Base-by-base conservation (phyloP, 2,888 invertebrate species). In the Hirudinaria manillensis region DNA sequence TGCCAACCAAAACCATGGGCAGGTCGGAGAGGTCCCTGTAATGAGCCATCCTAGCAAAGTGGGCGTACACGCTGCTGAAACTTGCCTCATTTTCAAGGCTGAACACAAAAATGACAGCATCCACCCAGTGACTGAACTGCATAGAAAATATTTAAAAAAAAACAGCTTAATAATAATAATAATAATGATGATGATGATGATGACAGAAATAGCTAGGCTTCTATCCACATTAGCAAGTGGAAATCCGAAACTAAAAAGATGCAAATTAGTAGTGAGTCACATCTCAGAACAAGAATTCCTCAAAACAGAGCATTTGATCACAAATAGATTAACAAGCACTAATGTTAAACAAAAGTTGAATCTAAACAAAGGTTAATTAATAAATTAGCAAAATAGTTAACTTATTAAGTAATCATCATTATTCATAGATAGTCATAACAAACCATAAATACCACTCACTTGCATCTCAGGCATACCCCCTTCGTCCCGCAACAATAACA, bases 41-140 rank as follows among this genome's bases (percentile, higher is more conserved):
- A 86, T 95, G 93, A 81, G 94, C 92, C 94, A 98, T 95, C 89
- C 94, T 93, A 83, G 93, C 92, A 88, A 94, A 96, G 87, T 94
- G 95, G 86, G 91, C 93, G 87, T 93, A 93, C 83, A 97, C 92
- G 81, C 94, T 92, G 86, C 94, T 93, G 88, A 97, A 97, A 84
- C 95, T 95, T 82, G 92, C 90, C 87, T 96, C 95, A 89, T 93
- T 95, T 87, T 96, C 95, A 83, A 98, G 89, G 86, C 94, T 94
- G 88, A 98, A 98, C 80, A 99, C 98, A 87, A 98, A 94, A 84
- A 99, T 93, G 82, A 98, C 93, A 77, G 97, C 98, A 87, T 99
- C 98, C 84, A 97, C 94, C 98, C 98, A 98, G 82, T 95, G 92
- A 80, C 95, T 92, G 87, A 98, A 98, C 95, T 98, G 90, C 67